phyloP scores from a whole-genome alignment of 2,797 vertebrate genomes.

The Argentina silus region DNA sequence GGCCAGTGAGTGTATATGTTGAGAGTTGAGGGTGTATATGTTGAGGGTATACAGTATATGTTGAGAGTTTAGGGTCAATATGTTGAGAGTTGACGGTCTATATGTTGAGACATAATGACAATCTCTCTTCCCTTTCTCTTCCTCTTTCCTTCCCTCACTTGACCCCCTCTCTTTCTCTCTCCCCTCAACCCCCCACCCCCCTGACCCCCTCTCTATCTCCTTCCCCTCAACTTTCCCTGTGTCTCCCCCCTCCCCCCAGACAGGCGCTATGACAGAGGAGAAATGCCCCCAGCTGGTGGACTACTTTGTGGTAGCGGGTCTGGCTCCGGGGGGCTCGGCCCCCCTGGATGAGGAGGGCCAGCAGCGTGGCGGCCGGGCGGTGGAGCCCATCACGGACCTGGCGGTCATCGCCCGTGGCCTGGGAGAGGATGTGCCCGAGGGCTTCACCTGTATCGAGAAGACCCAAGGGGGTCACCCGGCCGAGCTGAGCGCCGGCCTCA shows the following conservation, averaged over 20 bases:
- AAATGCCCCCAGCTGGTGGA: conserved; percentile 93
- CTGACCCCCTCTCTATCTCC: neutral
- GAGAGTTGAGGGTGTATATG: too few species aligned
- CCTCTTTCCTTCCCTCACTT: neutral
- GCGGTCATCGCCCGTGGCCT: conserved; percentile 87
- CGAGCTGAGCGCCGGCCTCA: conserved; percentile 88
- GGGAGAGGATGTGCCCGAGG: conserved; percentile 92
- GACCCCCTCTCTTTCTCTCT: neutral
- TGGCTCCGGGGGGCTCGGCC: conserved; percentile 72
- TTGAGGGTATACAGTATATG: too few species aligned
- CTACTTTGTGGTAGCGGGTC: conserved; percentile 93
- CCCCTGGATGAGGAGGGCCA: conserved; percentile 82
- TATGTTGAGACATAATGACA: neutral
- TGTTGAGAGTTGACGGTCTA: neutral
- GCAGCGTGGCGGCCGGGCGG: conserved; percentile 73
- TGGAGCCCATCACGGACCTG: conserved; percentile 89
- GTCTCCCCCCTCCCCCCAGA: conserved; percentile 53
- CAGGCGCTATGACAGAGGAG: conserved; percentile 88
- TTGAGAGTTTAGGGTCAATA: too few species aligned
- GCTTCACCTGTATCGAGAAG: conserved; percentile 93
- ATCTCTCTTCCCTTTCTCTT: neutral
- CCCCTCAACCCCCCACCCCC: neutral
- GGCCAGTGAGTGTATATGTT: too few species aligned
- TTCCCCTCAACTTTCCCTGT: conserved; percentile 15
- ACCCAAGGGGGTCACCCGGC: conserved; percentile 86